Evolutionary conservation across 2,113 vertebrate species (phyloP), one percentile per base, ranked within the genome.

Genomic region (Nannobrachium achirus): DNA sequence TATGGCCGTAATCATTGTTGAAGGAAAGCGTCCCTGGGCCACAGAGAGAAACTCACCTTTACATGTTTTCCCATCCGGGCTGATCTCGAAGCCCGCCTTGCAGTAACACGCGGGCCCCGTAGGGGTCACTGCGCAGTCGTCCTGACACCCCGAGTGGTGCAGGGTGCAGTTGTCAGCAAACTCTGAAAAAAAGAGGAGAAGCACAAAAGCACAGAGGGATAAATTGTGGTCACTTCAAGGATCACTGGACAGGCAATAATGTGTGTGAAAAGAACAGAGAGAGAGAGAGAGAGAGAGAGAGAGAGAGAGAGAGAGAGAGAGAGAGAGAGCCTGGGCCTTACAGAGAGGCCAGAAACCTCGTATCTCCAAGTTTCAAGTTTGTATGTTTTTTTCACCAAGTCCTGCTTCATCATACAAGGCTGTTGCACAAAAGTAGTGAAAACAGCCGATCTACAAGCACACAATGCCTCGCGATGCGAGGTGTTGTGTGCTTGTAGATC

Each of bases 11-110:
- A n/a, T n/a, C n/a, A n/a, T n/a, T n/a, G n/a, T n/a, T n/a, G n/a
- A n/a, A n/a, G n/a, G n/a, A n/a, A n/a, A n/a, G n/a, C n/a, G n/a
- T n/a, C n/a, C n/a, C n/a, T n/a, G 1, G 45, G 10, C 11, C 13
- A 11, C 13, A 40, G n/a, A 57, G n/a, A 57, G 13, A 4, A 10
- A 45, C 93, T 68, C 6, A 99, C 98, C 98, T 95, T 94, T 97
- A 89, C 98, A 99, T 19, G 87, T 92, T 87, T 93, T 95, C 49
- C 93, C 82, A 9, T 99, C 95, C 1, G 90, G 82, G 4, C 93
- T 90, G 78, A 99, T 93, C 85, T 97, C 95, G 68, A 93, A 98
- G 44, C 94, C 95, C 63, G 14, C 91, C 85, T 95, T 96, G 86
- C 98, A 99, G 90, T 95, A 99, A 88, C 98, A 98, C 59, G 79